Percentiles rank a stretch among this genome's conserved stretches.
Evolutionary conservation across 2,113 vertebrate species (phyloP).

Genomic region (Atherinomorus stipes): DNA sequence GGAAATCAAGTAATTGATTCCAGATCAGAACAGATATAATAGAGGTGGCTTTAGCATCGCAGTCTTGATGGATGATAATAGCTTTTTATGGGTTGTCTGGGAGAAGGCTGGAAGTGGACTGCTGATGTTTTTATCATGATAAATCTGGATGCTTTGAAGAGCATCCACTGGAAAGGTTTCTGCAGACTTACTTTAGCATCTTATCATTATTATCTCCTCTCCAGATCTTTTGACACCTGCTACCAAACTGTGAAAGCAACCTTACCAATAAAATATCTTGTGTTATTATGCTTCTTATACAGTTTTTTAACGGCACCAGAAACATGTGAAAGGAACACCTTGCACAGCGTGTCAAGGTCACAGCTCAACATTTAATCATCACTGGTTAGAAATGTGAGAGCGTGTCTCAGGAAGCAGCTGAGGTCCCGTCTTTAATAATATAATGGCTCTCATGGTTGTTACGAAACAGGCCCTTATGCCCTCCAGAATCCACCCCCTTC

Average conservation of each 20-base stretch:
- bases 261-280: neutral
- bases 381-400: conserved; percentile 68
- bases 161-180: neutral
- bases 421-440: conserved; percentile 72
- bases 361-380: conserved; percentile 69
- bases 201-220: neutral
- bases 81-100: conserved; percentile 9
- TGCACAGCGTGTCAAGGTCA: conserved; percentile 72
- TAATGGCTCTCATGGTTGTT: conserved; percentile 56
- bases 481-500: conserved; percentile 16
- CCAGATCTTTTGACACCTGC: conserved; percentile 12
- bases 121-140: neutral
- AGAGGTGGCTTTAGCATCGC: neutral
- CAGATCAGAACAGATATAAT: conserved; percentile 39
- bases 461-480: conserved; percentile 52
- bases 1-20: conserved; percentile 44
- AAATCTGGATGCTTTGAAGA: neutral
- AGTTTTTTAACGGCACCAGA: conserved; percentile 4
- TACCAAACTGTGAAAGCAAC: conserved; percentile 12
- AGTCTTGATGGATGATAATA: conserved; percentile 25
- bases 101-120: neutral
- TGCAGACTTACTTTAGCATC: neutral
- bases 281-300: conserved; percentile 20
- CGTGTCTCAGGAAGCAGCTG: conserved; percentile 65
- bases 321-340: conserved; percentile 13